A percentile compares a stretch with the other conserved stretches of the same genome.
phyloP scores from a whole-genome alignment of 2,113 vertebrate species.

The Pipa parva region DNA sequence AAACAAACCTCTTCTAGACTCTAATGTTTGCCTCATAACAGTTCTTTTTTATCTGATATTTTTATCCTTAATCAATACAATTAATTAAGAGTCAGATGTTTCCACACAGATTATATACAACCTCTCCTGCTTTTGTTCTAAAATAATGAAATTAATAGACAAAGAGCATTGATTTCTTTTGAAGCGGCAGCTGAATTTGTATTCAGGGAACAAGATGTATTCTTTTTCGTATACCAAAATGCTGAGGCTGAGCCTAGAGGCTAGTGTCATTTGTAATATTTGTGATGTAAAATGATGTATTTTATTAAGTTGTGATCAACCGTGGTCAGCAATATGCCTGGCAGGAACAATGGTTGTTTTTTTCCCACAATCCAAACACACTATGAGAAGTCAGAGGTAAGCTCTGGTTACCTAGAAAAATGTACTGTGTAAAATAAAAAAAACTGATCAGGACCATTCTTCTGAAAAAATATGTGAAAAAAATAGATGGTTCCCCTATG shows the following conservation, averaged over 20 bases:
- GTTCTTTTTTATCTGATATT: constrained; percentile 41
- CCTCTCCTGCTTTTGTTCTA: constrained; percentile 39
- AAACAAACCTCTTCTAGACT: constrained; percentile 10
- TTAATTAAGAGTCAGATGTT: constrained; percentile 51
- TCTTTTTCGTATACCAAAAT: constrained; percentile 38
- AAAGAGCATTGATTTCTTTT: constrained; percentile 48
- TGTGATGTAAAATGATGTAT: neutral
- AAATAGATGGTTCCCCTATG: neutral
- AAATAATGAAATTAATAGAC: constrained; percentile 48
- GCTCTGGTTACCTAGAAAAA: neutral
- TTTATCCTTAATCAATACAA: constrained; percentile 55
- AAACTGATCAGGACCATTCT: neutral
- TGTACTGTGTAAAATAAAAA: neutral
- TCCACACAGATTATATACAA: constrained; percentile 38
- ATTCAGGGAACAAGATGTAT: constrained; percentile 33
- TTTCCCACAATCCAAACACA: constrained; percentile 7
- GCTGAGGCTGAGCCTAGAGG: constrained; percentile 20
- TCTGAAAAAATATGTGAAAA: neutral
- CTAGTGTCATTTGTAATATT: constrained; percentile 1
- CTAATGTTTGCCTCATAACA: constrained; percentile 23
- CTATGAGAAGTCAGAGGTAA: neutral
- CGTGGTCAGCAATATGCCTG: neutral
- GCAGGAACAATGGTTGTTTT: neutral
- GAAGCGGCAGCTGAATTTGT: constrained; percentile 41
- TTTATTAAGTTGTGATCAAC: constrained; percentile 2